These are phyloP conservation scores for Alethe diademata DNA, from an alignment of 2,113 vertebrate species.

Conservation along the genomic window DNA sequence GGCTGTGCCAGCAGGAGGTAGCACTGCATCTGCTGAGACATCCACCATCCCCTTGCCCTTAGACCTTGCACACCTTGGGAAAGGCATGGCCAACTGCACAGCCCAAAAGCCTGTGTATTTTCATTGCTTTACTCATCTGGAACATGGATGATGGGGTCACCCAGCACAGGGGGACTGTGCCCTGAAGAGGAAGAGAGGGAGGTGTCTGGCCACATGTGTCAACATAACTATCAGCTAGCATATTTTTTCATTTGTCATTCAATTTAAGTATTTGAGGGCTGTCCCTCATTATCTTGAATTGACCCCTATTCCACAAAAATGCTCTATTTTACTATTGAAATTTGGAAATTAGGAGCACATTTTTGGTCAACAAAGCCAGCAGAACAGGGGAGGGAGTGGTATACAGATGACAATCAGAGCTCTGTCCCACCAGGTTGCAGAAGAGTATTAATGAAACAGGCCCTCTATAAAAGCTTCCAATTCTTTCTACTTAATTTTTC, in stretches of 20 bases:
- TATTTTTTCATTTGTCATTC: not conserved
- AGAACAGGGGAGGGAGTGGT: not conserved
- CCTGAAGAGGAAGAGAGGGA: not conserved
- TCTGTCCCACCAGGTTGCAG: fast-evolving
- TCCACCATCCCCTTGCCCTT: not conserved
- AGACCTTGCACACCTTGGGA: not conserved
- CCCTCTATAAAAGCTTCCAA: not conserved
- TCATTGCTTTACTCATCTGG: not conserved
- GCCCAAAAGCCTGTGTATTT: fast-evolving
- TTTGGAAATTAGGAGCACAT: not conserved
- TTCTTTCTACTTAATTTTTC: not conserved
- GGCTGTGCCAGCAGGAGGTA: not conserved
- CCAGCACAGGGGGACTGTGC: not conserved
- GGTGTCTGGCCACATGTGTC: not conserved
- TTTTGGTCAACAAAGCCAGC: not conserved
- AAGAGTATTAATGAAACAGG: not conserved
- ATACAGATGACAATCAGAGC: fast-evolving
- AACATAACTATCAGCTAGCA: not conserved
- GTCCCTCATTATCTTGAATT: not conserved
- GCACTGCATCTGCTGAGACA: fast-evolving
- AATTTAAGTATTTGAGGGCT: not conserved
- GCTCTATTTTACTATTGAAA: not conserved
- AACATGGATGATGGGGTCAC: fast-evolving
- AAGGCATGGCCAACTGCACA: not conserved
- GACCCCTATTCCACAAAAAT: not conserved